Base-by-base conservation (phyloP, 2,888 invertebrate species). In the Phortica magna region DNA sequence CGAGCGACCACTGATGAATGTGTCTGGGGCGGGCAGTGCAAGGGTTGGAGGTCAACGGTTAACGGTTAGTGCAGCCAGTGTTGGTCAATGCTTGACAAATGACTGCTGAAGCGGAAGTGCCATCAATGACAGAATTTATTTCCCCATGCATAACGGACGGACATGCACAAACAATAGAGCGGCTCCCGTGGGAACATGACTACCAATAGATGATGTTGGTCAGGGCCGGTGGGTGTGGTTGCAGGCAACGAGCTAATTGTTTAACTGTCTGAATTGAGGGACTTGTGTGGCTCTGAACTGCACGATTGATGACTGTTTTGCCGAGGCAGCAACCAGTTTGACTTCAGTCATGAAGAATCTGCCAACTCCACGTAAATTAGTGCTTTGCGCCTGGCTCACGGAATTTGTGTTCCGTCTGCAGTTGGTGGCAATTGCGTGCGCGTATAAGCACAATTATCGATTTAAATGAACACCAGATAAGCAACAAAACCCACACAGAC, bases 61-160 rank as follows among this genome's bases (percentile, higher is more conserved):
- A n/a, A n/a, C n/a, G n/a, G n/a, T n/a, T n/a, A n/a, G n/a, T n/a
- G n/a, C n/a, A n/a, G n/a, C n/a, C n/a, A 61, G 22, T 12, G 61
- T 22, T 22, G 61, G 61, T 22, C 61, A 61, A 9, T 71, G 70
- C 70, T 71, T 71, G 70, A 71, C 70, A 71, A 71, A 71, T 53
- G 70, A 71, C 48, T 39, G 31, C 53, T 55, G 70, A 53, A 71
- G 55, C 70, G 70, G 39, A 71, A 71, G 55, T 55, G 70, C 70
- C 43, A 71, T 71, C 70, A 71, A 71, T 71, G 70, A 71, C 70
- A 71, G 70, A 48, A 70, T 70, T 70, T 70, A 70, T 70, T 70
- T 53, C n/a, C 19, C 14, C 53, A 70, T 70, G 48, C 31, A 70
- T 14, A n/a, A 67, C 43, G n/a, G n/a, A n/a, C 22, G 43, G 42